Evolutionary conservation across 2,113 vertebrate genomes (phyloP), one percentile per base, ranked within the genome.

Genomic region (Hucho hucho): DNA sequence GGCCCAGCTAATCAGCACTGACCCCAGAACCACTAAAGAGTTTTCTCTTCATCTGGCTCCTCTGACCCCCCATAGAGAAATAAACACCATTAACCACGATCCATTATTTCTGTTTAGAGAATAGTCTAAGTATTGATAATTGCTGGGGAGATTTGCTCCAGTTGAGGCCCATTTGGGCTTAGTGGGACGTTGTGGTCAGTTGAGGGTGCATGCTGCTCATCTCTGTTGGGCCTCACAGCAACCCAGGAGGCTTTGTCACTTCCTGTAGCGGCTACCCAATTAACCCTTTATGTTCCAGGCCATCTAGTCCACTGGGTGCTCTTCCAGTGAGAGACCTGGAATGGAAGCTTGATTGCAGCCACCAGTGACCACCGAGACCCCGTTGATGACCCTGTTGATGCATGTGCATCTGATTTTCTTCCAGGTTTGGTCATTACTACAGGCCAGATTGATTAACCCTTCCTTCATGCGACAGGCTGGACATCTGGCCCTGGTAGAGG

Each of bases 51-150:
- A 11, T 74, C 72, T 47, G 63, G 75, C 68, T 66, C 69, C 25
- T 64, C 75, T 70, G 73, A 80, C 78, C 75, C 69, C 64, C 70
- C 53, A 61, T 76, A 73, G n/a, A 75, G 66, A 77, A 76, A 78
- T 78, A 79, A 74, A 64, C 70, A 70, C 46, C 25, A 20, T 83
- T 79, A 72, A 71, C 29, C 76, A 29, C 22, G 11, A 32, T 65
- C 46, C 46, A n/a, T 81, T 83, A 81, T 84, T 84, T 84, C 66
- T 84, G 37, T 75, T 75, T 69, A 66, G 20, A 69, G 61, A 53
- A 16, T 74, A 64, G 29, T 65, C 16, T 53, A 76, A 79, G 75
- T 79, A 75, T 78, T 74, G 59, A 74, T 84, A 81, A 86, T 82
- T 79, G 70, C 47, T 2, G 25, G 4, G 64, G 77, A 37, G 65